Evolutionary conservation across 2,888 invertebrate genomes (phyloP).

Genomic region (Iselma pallidipennis): DNA sequence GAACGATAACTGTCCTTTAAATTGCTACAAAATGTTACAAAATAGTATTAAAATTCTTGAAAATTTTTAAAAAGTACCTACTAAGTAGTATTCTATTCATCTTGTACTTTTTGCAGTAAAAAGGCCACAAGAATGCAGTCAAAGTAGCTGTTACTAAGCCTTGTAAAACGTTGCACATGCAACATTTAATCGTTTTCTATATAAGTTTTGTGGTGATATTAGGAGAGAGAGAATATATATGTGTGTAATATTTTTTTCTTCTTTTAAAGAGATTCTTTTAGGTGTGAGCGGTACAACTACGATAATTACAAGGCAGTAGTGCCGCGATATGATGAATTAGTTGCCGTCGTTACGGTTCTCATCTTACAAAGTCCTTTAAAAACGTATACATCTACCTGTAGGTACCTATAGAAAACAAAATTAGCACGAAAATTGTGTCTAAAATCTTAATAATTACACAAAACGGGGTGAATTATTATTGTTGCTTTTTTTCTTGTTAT

Average conservation of each 20-base stretch:
- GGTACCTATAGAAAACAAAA: background rate
- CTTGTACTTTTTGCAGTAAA: slow-evolving; percentile 9
- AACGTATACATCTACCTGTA: no score
- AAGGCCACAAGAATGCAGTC: slow-evolving; percentile 18
- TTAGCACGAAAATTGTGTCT: background rate
- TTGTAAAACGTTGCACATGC: slow-evolving; percentile 12
- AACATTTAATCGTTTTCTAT: slow-evolving; percentile 34
- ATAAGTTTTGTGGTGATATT: no score
- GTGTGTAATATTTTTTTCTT: slow-evolving; percentile 43
- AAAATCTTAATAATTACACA: background rate
- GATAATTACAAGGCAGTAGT: slow-evolving; percentile 54
- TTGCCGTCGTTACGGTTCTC: slow-evolving; percentile 48
- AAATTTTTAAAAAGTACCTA: no score
- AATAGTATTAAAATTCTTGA: no score
- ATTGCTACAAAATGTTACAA: no score
- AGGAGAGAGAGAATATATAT: no score
- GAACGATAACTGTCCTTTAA: no score
- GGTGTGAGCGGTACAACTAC: slow-evolving; percentile 50
- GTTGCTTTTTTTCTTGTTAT: background rate
- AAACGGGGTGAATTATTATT: background rate
- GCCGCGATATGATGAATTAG: slow-evolving; percentile 55
- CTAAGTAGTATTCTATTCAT: background rate
- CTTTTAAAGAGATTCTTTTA: slow-evolving; percentile 34
- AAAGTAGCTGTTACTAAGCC: slow-evolving; percentile 18
- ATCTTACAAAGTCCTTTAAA: slow-evolving; percentile 22